phyloP scores from a whole-genome alignment of 2,888 invertebrate genomes.

The Operophtera brumata region DNA sequence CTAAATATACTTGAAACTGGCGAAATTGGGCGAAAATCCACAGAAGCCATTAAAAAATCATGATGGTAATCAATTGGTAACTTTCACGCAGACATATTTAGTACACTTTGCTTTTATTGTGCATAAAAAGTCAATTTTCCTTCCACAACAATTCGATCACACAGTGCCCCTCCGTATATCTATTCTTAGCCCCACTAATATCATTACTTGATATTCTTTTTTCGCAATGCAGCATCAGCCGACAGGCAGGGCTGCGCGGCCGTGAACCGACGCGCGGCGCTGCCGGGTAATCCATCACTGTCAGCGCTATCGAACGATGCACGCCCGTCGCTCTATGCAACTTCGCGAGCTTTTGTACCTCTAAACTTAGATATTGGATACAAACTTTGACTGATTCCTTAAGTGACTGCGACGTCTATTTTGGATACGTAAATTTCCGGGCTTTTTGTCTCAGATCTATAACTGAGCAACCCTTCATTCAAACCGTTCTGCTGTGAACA shows the following conservation, averaged over 20 bases:
- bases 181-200: constrained; percentile 10
- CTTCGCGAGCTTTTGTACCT: constrained; percentile 26
- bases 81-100: too few species aligned
- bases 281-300: constrained; percentile 72
- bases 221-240: constrained; percentile 37
- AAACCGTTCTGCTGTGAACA: too few species aligned
- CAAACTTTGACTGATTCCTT: constrained; percentile 71
- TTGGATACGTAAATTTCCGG: constrained; percentile 45
- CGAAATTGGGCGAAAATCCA: too few species aligned
- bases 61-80: too few species aligned
- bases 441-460: too few species aligned
- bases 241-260: constrained; percentile 49
- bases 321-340: constrained; percentile 47
- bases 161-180: background rate
- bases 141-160: background rate
- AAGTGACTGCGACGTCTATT: constrained; percentile 55
- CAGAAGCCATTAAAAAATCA: too few species aligned
- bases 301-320: constrained; percentile 72
- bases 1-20: too few species aligned
- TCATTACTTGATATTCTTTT: constrained; percentile 19
- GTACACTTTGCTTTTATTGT: too few species aligned
- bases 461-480: too few species aligned
- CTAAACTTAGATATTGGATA: constrained; percentile 54
- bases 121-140: too few species aligned
- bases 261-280: constrained; percentile 69